Base-by-base conservation (phyloP, 2,113 vertebrate species). In the Ovis canadensis region DNA sequence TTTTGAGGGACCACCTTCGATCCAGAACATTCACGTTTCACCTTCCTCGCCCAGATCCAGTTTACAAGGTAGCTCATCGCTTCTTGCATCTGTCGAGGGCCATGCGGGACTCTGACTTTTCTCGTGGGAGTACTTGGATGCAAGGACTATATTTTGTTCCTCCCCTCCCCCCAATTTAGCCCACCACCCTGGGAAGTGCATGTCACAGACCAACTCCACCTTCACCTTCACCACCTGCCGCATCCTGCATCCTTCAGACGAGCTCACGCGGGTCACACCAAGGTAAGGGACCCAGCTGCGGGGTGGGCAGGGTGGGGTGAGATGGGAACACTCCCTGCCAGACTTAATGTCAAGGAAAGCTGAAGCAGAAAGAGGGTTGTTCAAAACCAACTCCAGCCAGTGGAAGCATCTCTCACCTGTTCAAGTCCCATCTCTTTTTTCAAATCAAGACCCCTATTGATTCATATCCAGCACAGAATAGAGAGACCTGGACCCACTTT, bases 221-320 rank as follows among this genome's bases (percentile, higher is more conserved):
- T 99, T 99, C 98, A 99, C 99, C 98, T 99, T 99, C 98, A 99
- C 99, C 98, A 99, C 99, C 98, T 99, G 99, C 98, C 99, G 99
- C 98, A 99, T 99, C 97, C 99, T 99, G 97, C 99, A 99, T 98
- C 99, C 99, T 57, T 99, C 99, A 3, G 99, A 99, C 93, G 99
- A 99, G 86, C 99, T 99, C 98, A 99, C 99, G 10, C 98, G 99
- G 94, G 99, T 99, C 98, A 99, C 99, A 1, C 99, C 99, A 98
- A 99, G 99, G 99, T 99, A 99, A 99, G 99, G 88, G 93, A 23
- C 92, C 81, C 57, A 29, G 0, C 81, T 0, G 7, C 0, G 0
- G 48, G 19, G 60, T 3, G 67, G 74, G 52, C 6, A 40, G 7
- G 3, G 14, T 3, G 11, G 48, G 77, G 8, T 54, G 12, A 16